These are phyloP conservation scores for Eurosta solidaginis DNA, from an alignment of 1,140 invertebrate species.

Conservation along the genomic window DNA sequence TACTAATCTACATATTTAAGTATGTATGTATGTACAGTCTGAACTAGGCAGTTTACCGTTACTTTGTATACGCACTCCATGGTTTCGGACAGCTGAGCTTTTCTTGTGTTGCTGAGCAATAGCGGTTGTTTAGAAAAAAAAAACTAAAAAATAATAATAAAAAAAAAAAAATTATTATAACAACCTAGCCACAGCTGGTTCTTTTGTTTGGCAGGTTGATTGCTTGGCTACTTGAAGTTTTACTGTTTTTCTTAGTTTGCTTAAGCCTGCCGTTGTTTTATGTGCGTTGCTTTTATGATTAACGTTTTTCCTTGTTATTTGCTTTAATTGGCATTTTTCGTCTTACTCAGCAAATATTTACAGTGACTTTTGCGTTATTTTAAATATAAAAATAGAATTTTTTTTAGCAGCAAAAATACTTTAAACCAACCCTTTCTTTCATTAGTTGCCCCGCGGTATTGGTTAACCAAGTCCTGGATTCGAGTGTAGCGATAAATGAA, in stretches of 20 bases:
- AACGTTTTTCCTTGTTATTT: conserved; percentile 31
- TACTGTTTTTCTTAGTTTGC: not conserved
- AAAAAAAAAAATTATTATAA: not conserved
- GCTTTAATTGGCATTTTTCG: conserved; percentile 36
- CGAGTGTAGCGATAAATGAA: not conserved
- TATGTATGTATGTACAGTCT: no score
- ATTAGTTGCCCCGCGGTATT: not conserved
- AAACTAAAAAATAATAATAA: conserved; percentile 12
- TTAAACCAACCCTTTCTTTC: not conserved
- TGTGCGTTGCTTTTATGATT: not conserved
- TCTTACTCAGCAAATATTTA: conserved; percentile 30
- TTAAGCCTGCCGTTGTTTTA: not conserved
- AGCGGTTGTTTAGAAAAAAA: conserved; percentile 38
- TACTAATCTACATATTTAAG: not conserved
- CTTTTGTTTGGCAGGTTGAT: not conserved
- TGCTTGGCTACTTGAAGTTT: not conserved
- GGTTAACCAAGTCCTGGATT: not conserved
- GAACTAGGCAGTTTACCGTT: no score
- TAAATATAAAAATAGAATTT: not conserved
- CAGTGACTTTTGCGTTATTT: conserved; percentile 39
- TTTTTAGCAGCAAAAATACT: not conserved
- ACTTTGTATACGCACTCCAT: not conserved
- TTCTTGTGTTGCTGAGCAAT: not conserved
- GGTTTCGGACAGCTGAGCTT: not conserved
- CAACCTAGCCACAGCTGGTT: not conserved